These are phyloP conservation scores for Sorex araneus DNA, from an alignment of 2,113 vertebrate species.

Conservation along the genomic window DNA sequence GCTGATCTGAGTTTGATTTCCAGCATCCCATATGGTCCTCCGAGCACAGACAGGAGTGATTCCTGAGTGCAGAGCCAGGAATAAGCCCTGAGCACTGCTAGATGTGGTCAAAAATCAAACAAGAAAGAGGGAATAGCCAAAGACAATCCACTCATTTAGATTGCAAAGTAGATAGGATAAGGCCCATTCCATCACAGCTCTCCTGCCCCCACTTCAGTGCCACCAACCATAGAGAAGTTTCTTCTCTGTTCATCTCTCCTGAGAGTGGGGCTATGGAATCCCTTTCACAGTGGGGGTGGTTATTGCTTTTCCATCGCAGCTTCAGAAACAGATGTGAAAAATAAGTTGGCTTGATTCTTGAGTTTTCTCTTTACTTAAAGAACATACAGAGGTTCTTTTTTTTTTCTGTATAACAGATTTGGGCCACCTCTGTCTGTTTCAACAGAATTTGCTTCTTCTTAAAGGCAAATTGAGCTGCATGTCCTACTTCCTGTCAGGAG, in stretches of 20 bases:
- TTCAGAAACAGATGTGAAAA: neutral
- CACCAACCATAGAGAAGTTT: neutral
- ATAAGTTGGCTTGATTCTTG: neutral
- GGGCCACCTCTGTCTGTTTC: neutral
- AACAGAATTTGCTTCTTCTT: conserved; percentile 32
- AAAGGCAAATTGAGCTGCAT: conserved; percentile 38
- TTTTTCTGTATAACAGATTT: conserved; percentile 48
- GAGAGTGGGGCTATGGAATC: neutral
- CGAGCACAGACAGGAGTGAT: too few relatives aligned
- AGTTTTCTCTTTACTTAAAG: neutral
- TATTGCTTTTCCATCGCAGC: conserved; percentile 10
- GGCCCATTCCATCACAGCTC: neutral
- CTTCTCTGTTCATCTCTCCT: neutral
- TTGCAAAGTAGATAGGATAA: neutral
- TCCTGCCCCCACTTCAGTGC: too few relatives aligned
- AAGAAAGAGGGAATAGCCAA: neutral
- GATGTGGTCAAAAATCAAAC: too few relatives aligned
- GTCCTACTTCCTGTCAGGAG: neutral
- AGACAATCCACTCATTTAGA: neutral
- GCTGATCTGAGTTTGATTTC: too few relatives aligned
- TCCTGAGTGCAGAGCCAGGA: too few relatives aligned
- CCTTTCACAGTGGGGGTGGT: neutral
- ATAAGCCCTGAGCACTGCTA: too few relatives aligned
- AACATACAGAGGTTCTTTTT: conserved; percentile 32
- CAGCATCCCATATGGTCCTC: too few relatives aligned